Conservation (phyloP, 1,140 invertebrate species). For the Drosophila nigrodunni region DNA sequence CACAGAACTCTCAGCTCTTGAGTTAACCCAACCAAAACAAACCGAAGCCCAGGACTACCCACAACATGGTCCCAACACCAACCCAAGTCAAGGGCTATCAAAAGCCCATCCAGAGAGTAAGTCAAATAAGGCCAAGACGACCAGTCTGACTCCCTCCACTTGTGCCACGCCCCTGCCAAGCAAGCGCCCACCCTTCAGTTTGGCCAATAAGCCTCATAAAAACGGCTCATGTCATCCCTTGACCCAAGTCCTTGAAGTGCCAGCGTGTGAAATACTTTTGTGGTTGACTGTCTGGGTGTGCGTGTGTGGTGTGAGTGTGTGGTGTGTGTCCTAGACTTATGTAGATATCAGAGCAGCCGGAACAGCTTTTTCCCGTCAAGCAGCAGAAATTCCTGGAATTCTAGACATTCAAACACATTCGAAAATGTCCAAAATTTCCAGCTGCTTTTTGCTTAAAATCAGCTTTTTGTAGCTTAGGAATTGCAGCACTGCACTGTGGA, state of each 20-base stretch:
- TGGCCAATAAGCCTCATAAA: not conserved
- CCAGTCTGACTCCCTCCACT: not conserved
- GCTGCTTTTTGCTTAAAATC: too few species aligned
- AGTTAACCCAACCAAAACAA: constrained; percentile 6
- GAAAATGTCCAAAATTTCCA: too few species aligned
- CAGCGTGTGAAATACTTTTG: constrained; percentile 59
- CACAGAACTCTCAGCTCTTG: not conserved
- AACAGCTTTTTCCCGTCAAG: too few species aligned
- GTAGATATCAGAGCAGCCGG: not conserved
- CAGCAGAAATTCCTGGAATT: too few species aligned
- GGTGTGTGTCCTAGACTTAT: constrained; percentile 22
- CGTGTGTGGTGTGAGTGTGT: not conserved
- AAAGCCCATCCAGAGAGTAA: constrained; percentile 11
- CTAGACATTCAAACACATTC: too few species aligned
- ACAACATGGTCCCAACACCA: constrained; percentile 21
- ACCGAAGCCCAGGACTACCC: not conserved
- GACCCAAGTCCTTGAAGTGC: constrained; percentile 38
- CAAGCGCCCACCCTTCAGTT: not conserved
- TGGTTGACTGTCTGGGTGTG: constrained; percentile 38
- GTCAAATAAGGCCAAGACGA: constrained; percentile 13
- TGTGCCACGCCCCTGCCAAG: not conserved
- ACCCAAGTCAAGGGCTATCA: constrained; percentile 11
- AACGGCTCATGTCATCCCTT: constrained; percentile 31
- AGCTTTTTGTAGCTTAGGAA: too few species aligned
- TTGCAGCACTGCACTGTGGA: too few species aligned